Conservation (phyloP, 2,888 invertebrate species). For the Pyrgus malvae region DNA sequence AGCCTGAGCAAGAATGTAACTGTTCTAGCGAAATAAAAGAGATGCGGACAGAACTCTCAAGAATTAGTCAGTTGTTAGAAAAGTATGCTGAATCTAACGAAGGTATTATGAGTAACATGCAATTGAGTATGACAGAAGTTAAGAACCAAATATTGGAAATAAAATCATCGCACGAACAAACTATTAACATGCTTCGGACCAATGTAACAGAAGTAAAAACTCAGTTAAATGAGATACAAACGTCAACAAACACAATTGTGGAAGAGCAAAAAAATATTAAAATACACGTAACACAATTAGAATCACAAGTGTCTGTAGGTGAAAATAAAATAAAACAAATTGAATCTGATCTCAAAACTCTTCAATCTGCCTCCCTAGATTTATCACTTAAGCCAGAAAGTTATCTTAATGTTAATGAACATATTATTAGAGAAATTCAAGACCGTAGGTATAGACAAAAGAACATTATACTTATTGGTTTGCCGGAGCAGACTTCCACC, state of each 20-base stretch:
- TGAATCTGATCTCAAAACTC: constrained; percentile 7
- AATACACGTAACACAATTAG: constrained; percentile 16
- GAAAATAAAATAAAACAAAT: constrained; percentile 20
- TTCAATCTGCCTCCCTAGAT: constrained; percentile 2
- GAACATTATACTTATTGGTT: constrained; percentile 16
- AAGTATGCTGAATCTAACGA: background rate
- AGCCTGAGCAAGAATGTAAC: background rate
- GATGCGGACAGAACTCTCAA: background rate
- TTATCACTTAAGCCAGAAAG: background rate
- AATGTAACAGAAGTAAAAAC: constrained; percentile 2
- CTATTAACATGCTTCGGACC: background rate
- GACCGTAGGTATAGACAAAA: constrained; percentile 26
- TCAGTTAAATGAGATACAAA: background rate
- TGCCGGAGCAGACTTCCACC: background rate
- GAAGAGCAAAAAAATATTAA: constrained; percentile 25
- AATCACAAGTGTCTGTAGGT: constrained; percentile 9
- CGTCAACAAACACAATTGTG: background rate
- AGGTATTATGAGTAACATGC: constrained; percentile 2
- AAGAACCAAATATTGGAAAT: background rate
- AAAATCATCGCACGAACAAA: background rate
- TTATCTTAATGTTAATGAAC: constrained; percentile 15
- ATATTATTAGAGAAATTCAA: constrained; percentile 28
- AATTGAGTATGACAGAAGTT: background rate
- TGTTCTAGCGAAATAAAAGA: background rate
- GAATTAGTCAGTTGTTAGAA: background rate